phyloP scores from a whole-genome alignment of 2,113 vertebrate species.

The Hoplias malabaricus region DNA sequence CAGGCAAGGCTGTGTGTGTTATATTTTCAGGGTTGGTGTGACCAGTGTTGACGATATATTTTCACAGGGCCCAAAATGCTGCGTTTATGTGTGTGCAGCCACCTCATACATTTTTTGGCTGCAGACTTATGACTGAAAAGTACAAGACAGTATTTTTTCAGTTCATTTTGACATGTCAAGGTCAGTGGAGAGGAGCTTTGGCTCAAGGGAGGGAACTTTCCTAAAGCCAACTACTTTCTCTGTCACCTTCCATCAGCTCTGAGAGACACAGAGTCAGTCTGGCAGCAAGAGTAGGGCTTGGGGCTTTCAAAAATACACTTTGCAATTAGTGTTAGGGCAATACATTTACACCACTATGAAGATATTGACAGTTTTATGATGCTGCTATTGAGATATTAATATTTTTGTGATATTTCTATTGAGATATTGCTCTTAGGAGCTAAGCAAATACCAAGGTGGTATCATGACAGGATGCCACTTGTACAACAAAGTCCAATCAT shows the following conservation, averaged over 20 bases:
- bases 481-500: no score
- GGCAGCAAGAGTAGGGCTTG: background rate
- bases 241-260: constrained; percentile 35
- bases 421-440: no score
- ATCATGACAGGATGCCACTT: no score
- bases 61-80: no score
- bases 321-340: background rate
- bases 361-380: background rate
- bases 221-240: constrained; percentile 18
- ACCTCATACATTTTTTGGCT: background rate
- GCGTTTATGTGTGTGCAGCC: no score
- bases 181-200: constrained; percentile 18
- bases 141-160: constrained; percentile 4
- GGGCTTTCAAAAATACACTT: background rate
- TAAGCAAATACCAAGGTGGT: no score
- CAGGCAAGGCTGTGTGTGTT: no score
- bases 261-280: constrained; percentile 2
- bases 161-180: constrained; percentile 32
- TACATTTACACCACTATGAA: background rate
- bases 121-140: background rate
- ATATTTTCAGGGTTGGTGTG: no score
- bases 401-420: no score
- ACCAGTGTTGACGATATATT: no score
- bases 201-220: constrained; percentile 27
- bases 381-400: background rate